Evolutionary conservation across 2,888 invertebrate species (phyloP), one percentile per base, ranked within the genome.

Genomic region (Idaea dimidiata): DNA sequence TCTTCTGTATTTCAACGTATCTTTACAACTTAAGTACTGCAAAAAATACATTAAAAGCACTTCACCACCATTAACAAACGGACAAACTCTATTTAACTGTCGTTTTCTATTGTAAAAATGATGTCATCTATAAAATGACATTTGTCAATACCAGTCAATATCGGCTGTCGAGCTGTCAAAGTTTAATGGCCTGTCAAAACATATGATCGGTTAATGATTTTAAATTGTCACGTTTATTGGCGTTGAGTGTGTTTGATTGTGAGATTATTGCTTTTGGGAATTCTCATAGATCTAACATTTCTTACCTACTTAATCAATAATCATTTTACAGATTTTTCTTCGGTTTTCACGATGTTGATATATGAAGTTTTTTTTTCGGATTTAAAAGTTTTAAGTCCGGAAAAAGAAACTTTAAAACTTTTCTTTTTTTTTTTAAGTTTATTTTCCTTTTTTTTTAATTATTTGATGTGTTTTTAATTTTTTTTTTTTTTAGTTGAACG

Each of bases 171-270:
- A 81, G 77, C 71, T 71, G 69, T 76, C 76, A 79, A 75, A 74
- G 79, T 76, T 78, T 87, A 91, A 91, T 91, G 89, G 89, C 82
- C 82, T 91, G 89, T 91, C 91, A 89, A 89, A 91, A 91, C 87
- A 91, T 87, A 88, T 88, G 84, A 83, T 82, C 80, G 75, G 75
- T 80, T 87, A 89, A 90, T 88, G 87, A 84, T 80, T 79, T 77
- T 73, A 74, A 74, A 82, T 81, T 77, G 66, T 60, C 63, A 76
- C 76, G 67, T 71, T 80, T 79, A 82, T 76, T 77, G 81, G 76
- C 67, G 66, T 62, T 63, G 67, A 69, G 66, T 73, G 76, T 72
- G 68, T 66, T 78, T 83, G 85, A 89, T 84, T 77, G 82, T 89
- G 90, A 86, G 88, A 87, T 17, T 56, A 17, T 17, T 56, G 56